These are phyloP conservation scores for Acronicta psi DNA, from an alignment of 2,888 invertebrate genomes.

Conservation along the genomic window DNA sequence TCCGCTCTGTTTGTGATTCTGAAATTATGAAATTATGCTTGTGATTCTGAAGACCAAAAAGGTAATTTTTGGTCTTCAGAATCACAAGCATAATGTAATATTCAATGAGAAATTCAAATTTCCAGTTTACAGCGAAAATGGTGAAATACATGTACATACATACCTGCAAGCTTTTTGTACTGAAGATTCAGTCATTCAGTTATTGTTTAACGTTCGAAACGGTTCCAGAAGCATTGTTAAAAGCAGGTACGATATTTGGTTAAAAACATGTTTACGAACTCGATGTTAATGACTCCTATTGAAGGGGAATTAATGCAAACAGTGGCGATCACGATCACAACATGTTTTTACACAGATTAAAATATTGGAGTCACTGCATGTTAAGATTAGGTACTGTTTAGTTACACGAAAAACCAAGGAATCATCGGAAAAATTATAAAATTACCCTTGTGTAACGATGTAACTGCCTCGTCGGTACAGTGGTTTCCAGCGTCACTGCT, in stretches of 20 bases:
- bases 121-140: slow-evolving; percentile 3
- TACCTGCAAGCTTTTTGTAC: not conserved
- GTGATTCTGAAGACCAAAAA: too few species aligned
- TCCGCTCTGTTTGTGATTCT: slow-evolving; percentile 37
- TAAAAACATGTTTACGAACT: slow-evolving; percentile 43
- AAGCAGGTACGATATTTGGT: slow-evolving; percentile 23
- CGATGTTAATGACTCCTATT: slow-evolving; percentile 42
- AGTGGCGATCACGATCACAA: slow-evolving; percentile 30
- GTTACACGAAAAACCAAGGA: slow-evolving; percentile 2
- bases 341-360: slow-evolving; percentile 32
- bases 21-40: too few species aligned
- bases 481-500: too few species aligned
- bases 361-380: slow-evolving; percentile 15
- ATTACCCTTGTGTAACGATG: slow-evolving; percentile 32
- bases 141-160: not conserved
- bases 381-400: slow-evolving; percentile 4
- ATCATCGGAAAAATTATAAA: slow-evolving; percentile 33
- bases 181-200: slow-evolving; percentile 17
- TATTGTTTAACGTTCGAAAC: slow-evolving; percentile 23
- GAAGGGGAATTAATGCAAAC: slow-evolving; percentile 27
- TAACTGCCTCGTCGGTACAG: too few species aligned
- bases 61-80: too few species aligned
- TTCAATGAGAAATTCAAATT: slow-evolving; percentile 14
- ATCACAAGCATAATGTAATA: too few species aligned
- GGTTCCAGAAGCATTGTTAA: slow-evolving; percentile 31